Conservation (phyloP, 2,113 vertebrate species). For the Vicugna pacos region DNA sequence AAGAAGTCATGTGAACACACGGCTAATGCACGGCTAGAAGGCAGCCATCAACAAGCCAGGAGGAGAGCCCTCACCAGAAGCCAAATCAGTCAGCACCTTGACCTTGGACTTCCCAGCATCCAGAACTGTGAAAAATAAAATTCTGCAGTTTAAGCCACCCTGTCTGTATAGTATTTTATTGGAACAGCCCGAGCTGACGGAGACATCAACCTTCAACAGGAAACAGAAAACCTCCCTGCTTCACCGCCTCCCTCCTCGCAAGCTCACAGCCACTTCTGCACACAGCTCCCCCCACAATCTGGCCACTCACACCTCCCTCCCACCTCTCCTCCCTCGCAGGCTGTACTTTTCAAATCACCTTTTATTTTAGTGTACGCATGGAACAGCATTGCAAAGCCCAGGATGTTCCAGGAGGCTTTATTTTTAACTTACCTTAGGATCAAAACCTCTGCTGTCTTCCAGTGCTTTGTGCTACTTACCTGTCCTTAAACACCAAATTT, state of each 20-base stretch:
- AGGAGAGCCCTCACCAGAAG: neutral
- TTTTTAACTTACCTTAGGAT: conserved; percentile 21
- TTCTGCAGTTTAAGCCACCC: neutral
- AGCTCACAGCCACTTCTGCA: neutral
- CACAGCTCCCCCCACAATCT: neutral
- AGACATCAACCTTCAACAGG: neutral
- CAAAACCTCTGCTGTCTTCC: neutral
- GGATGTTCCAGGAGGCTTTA: neutral
- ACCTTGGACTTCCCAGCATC: neutral
- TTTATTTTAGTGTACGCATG: neutral
- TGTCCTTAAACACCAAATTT: neutral
- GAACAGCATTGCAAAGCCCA: neutral
- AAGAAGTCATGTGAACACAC: neutral
- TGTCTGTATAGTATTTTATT: neutral
- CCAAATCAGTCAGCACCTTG: neutral
- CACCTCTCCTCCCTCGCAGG: neutral
- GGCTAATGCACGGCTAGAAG: neutral
- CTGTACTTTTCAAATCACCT: conserved; percentile 2
- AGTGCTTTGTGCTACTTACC: neutral
- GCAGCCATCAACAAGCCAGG: fast-evolving
- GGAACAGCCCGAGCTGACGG: neutral
- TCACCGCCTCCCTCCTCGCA: fast-evolving
- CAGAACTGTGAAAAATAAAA: neutral
- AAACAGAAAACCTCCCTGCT: neutral
- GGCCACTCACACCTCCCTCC: neutral